Conservation (phyloP, 2,113 vertebrate genomes). For the Verasper variegatus region DNA sequence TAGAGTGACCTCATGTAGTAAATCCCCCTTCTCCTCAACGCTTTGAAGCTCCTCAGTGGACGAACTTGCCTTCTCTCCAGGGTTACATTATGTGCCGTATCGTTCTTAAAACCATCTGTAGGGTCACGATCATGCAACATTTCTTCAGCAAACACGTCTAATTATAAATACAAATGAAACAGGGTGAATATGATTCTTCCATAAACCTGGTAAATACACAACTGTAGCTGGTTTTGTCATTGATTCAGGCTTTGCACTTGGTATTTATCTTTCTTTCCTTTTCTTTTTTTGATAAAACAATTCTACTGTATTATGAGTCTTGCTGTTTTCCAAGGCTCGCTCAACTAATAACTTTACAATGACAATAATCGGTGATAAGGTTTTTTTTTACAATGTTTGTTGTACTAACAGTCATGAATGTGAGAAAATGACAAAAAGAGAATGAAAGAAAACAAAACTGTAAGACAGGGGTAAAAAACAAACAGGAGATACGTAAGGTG, state of each 20-base stretch:
- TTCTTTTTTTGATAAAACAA: conserved; percentile 23
- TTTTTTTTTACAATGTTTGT: conserved; percentile 47
- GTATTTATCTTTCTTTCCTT: conserved; percentile 25
- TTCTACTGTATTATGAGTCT: conserved; percentile 41
- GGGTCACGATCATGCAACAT: conserved; percentile 24
- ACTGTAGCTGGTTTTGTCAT: conserved; percentile 62
- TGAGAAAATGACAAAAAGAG: conserved; percentile 54
- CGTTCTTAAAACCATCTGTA: conserved; percentile 52
- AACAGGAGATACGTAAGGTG: background rate
- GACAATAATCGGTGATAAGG: conserved; percentile 25
- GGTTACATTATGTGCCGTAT: conserved; percentile 42
- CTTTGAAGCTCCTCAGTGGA: conserved; percentile 48
- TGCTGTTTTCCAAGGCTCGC: conserved; percentile 25
- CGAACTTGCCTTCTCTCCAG: conserved; percentile 60
- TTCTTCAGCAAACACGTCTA: conserved; percentile 45
- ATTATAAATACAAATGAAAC: conserved; percentile 43
- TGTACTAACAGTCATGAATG: conserved; percentile 61
- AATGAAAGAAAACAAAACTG: conserved; percentile 46
- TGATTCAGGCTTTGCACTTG: conserved; percentile 58
- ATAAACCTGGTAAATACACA: conserved; percentile 40
- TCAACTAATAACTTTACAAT: conserved; percentile 34
- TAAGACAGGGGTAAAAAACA: background rate
- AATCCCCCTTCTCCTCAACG: conserved; percentile 17
- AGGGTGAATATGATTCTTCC: conserved; percentile 65
- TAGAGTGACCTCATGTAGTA: conserved; percentile 54